A percentile compares a stretch with the other conserved stretches of the same genome.
These are phyloP conservation scores for Dolichomitus sp. DNA, from an alignment of 2,888 invertebrate species.

Conservation along the genomic window DNA sequence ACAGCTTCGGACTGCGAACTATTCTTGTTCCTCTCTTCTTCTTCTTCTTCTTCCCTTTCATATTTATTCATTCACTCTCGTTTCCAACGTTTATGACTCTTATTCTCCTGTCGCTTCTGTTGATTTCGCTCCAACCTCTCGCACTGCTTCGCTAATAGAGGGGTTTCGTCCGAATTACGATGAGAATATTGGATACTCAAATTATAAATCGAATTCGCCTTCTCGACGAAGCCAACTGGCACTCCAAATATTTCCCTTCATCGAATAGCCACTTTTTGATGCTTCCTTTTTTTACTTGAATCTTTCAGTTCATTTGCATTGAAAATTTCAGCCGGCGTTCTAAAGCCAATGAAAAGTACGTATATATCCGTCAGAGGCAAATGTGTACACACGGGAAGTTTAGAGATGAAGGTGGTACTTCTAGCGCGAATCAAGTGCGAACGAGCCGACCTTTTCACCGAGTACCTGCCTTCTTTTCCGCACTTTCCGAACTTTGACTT, in stretches of 20 bases:
- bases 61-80: constrained; percentile 57
- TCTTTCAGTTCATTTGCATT: constrained; percentile 13
- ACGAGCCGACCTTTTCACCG: constrained; percentile 50
- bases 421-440: constrained; percentile 55
- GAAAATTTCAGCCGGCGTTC: neutral
- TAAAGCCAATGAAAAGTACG: constrained; percentile 24
- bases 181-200: constrained; percentile 26
- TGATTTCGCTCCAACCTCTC: neutral
- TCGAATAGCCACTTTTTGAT: neutral
- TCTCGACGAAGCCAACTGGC: constrained; percentile 6
- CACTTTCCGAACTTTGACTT: constrained; percentile 62
- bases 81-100: constrained; percentile 32
- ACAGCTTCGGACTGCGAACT: constrained; percentile 24
- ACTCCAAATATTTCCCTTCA: constrained; percentile 25
- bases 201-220: constrained; percentile 8
- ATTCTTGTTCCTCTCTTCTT: constrained; percentile 20
- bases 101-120: constrained; percentile 7
- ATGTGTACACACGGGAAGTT: neutral
- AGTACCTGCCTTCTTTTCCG: constrained; percentile 16
- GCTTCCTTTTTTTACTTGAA: constrained; percentile 3
- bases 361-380: constrained; percentile 7
- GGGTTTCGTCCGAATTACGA: constrained; percentile 6
- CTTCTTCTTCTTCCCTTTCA: constrained; percentile 30
- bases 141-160: neutral
- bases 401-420: constrained; percentile 42